Percentiles rank a stretch among this genome's conserved stretches.
Conservation (phyloP, 2,797 vertebrate species). For the Danio kyathit region DNA sequence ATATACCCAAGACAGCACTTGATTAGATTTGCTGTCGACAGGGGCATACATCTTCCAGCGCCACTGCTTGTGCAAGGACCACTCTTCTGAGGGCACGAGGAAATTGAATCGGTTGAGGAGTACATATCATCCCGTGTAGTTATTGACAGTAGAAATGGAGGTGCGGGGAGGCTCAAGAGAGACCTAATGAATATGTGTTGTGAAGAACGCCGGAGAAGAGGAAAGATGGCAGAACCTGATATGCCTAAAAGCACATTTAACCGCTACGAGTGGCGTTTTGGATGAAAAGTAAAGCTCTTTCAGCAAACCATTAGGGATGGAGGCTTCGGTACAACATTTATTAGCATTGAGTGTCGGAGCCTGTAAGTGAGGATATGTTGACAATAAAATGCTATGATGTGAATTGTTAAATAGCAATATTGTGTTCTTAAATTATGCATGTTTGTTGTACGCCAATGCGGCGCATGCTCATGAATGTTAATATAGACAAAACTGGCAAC, state of each 20-base stretch:
- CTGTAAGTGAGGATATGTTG: background rate
- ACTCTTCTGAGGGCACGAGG: conserved; percentile 58
- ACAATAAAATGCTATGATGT: background rate
- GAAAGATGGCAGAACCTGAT: conserved; percentile 40
- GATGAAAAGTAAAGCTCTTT: conserved; percentile 36
- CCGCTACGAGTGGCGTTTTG: background rate
- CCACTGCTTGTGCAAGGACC: conserved; percentile 43
- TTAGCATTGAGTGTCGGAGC: background rate
- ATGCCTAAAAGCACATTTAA: conserved; percentile 44
- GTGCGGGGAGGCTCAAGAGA: conserved; percentile 12
- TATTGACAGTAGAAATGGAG: conserved; percentile 65
- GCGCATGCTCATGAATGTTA: conserved; percentile 5
- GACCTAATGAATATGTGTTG: conserved; percentile 57
- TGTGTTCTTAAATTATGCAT: background rate
- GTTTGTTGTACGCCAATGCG: background rate
- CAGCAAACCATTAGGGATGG: background rate
- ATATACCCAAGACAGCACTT: conserved; percentile 60
- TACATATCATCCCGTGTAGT: conserved; percentile 66
- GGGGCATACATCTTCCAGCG: conserved; percentile 73
- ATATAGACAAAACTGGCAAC: conserved; percentile 4
- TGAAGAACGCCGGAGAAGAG: conserved; percentile 30
- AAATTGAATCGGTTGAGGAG: conserved; percentile 68
- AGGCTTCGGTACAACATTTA: conserved; percentile 11
- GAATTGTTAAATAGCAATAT: background rate
- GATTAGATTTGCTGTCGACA: conserved; percentile 78